Base-by-base conservation (phyloP, 1,140 invertebrate genomes). In the Drosophila neocordata region DNA sequence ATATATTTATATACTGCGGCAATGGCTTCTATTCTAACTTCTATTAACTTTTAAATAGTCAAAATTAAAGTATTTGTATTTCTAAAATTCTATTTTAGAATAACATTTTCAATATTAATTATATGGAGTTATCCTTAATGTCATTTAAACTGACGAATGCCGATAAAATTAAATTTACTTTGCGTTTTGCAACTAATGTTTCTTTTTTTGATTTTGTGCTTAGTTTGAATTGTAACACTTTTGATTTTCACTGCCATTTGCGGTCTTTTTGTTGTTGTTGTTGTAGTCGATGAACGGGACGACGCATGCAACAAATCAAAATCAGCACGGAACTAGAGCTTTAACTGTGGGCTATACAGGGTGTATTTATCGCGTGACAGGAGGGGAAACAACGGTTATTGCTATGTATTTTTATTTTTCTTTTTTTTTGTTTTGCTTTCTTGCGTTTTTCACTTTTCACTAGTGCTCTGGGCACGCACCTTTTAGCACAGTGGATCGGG, bases 221-320 rank as follows among this genome's bases (percentile, higher is more conserved):
- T 56, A 59, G 52, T 69, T 68, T 31, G 58, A 60, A 64, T 57
- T 73, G 78, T 65, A 74, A 73, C 77, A 87, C 81, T 84, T 85
- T 84, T 84, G 77, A 66, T 84, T 84, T 68, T 70, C 74, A 73
- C 75, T 76, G 77, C 73, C 79, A 87, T 70, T 76, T 59, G 34
- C 9, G 22, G 27, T 55, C 53, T 66, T 76, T 35, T 59, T 62
- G 38, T 12, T 74, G 22, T 58, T 70, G 65, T 44, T 69, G 66
- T 56, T 73, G 53, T 55, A 71, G 60, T 69, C 38, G 48, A 56
- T 74, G 69, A 37, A 57, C 67, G 67, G 72, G 83, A 78, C 70
- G 75, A 87, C 82, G 82, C 82, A 88, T 88, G 79, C 83, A 88
- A 83, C 83, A 82, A 81, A 85, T 85, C 82, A 85, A 68, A 75